Base-by-base conservation (phyloP, 2,113 vertebrate genomes). In the Puntigrus tetrazona region DNA sequence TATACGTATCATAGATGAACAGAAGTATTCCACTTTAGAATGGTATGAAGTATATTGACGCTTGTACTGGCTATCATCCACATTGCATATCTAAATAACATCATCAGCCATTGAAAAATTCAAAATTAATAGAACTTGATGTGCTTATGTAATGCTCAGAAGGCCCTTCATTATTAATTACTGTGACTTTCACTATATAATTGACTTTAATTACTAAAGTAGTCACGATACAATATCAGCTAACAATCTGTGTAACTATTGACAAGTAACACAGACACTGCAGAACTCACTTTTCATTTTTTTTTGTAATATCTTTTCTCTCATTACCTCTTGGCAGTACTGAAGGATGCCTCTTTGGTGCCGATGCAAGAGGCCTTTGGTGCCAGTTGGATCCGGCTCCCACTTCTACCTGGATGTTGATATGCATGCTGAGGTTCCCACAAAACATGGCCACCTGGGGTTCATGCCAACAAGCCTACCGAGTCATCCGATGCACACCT, bases 341-440 rank as follows among this genome's bases (percentile, higher is more conserved):
- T 97, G 96, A 84, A 99, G 92, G 91, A 99, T 98, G 59, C 96
- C 89, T 99, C 98, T 92, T 99, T 99, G 11, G 96, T 97, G 75
- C 94, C 91, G 0, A 96, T 95, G 94, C 98, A 99, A n/a, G n/a
- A n/a, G n/a, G 87, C 94, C 97, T 88, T 97, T 98, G 85, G 94
- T 93, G 69, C 97, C 96, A 0, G 95, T 94, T 2, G 96, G 95
- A 81, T 99, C 98, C 0, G 95, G 91, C 88, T 98, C 97, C 97
- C 98, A 99, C 88, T 98, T 98, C 97, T 97, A 0, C 93, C 94
- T 99, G 97, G 70, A 99, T 96, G 0, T 97, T 96, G 95, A 99
- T 97, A 89, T 98, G 97, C 97, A 99, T 99, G 92, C 98, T 99
- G 89, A 98, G 95, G 86, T 98, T 99, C 82, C 96, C 96, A 4